A percentile compares a stretch with the other conserved stretches of the same genome.
Conservation (phyloP, 2,888 invertebrate genomes). For the Oscheius sp. region DNA sequence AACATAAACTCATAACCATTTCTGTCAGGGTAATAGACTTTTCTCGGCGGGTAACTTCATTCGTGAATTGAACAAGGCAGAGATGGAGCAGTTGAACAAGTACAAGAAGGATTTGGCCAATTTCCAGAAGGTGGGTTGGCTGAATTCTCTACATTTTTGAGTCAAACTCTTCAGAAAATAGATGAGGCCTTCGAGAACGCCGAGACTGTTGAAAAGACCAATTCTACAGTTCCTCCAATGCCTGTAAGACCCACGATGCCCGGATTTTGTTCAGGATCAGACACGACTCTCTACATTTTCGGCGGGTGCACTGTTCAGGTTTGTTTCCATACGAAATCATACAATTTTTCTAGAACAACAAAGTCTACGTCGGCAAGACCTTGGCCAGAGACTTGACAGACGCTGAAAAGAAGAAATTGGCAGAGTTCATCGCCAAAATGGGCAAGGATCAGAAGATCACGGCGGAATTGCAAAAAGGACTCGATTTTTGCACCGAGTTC, state of each 20-base stretch:
- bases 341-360: conserved; percentile 62
- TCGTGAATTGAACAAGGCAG: conserved; percentile 62
- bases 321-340: not conserved
- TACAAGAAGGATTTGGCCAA: conserved; percentile 66
- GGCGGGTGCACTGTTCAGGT: conserved; percentile 70
- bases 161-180: conserved; percentile 55
- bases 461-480: conserved; percentile 47
- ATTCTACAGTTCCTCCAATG: conserved; percentile 63
- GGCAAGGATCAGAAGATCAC: conserved; percentile 44
- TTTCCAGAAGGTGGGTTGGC: conserved; percentile 60
- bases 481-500: conserved; percentile 68
- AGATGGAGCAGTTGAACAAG: conserved; percentile 61
- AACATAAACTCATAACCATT: not conserved
- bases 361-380: conserved; percentile 67
- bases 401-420: conserved; percentile 63
- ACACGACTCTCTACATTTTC: conserved; percentile 69
- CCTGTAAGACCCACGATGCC: conserved; percentile 67
- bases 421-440: conserved; percentile 63
- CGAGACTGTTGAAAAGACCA: conserved; percentile 60
- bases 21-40: conserved; percentile 62
- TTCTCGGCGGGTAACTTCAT: conserved; percentile 70
- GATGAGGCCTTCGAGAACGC: conserved; percentile 67
- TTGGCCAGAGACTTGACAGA: conserved; percentile 65
- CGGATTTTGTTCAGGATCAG: conserved; percentile 64
- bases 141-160: not conserved